phyloP scores from a whole-genome alignment of 2,797 vertebrate species.

The Melanotaenia boesemani region DNA sequence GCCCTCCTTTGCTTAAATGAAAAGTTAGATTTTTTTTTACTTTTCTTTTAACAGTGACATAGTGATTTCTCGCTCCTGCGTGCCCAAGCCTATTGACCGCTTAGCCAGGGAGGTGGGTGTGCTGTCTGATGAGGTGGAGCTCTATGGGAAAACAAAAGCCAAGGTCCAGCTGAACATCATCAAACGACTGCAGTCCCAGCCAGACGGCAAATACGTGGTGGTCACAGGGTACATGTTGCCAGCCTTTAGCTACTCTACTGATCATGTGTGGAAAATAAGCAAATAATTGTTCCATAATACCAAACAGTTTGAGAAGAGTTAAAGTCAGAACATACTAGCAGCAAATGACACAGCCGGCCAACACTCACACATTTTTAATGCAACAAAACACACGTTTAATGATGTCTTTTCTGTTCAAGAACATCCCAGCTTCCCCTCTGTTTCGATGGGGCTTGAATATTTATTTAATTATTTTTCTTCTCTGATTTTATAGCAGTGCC shows the following conservation, averaged over 20 bases:
- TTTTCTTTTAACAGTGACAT: constrained; percentile 88
- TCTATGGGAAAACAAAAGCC: constrained; percentile 94
- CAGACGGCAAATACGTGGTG: constrained; percentile 95
- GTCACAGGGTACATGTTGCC: constrained; percentile 90
- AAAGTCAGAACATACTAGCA: not conserved
- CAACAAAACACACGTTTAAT: not conserved
- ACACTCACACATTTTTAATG: not conserved
- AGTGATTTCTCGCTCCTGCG: constrained; percentile 90
- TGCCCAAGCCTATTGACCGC: constrained; percentile 87
- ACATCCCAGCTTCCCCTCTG: not conserved
- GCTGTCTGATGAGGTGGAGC: constrained; percentile 90
- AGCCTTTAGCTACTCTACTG: not conserved
- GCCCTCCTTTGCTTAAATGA: not conserved
- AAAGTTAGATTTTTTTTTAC: constrained; percentile 16
- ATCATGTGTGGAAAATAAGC: not conserved
- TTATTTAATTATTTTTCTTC: not conserved
- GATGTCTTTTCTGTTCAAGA: not conserved
- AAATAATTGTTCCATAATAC: not conserved
- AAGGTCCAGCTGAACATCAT: constrained; percentile 90
- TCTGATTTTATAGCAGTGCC: not conserved
- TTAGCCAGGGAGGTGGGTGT: constrained; percentile 91
- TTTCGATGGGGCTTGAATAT: not conserved
- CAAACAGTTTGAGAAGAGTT: not conserved
- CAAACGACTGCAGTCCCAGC: constrained; percentile 87
- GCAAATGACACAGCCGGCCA: too few relatives aligned